Percentiles rank a stretch among this genome's conserved stretches.
These are phyloP conservation scores for Pantala flavescens DNA, from an alignment of 1,140 invertebrate genomes.

Conservation along the genomic window DNA sequence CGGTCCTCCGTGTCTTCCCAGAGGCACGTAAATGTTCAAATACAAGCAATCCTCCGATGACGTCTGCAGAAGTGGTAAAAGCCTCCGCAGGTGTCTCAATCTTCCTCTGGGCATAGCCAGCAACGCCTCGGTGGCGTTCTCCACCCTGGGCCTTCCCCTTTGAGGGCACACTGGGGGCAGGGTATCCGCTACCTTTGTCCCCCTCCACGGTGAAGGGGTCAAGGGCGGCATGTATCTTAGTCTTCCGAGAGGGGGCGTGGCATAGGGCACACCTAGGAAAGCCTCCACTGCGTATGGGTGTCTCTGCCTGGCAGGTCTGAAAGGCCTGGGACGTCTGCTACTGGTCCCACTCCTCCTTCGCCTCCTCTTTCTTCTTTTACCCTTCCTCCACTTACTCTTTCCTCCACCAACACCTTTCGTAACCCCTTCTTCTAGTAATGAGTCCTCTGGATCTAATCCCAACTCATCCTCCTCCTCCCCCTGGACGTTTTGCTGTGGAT, in stretches of 20 bases:
- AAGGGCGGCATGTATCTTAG: slow-evolving; percentile 92
- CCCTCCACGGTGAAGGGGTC: slow-evolving; percentile 77
- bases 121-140: slow-evolving; percentile 63
- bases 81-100: slow-evolving; percentile 71
- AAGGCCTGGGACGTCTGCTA: neutral
- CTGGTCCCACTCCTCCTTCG: neutral
- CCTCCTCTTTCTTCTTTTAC: neutral
- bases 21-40: slow-evolving; percentile 88
- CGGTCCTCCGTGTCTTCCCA: neutral
- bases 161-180: slow-evolving; percentile 89
- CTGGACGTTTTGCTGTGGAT: neutral
- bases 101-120: slow-evolving; percentile 76
- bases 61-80: slow-evolving; percentile 75
- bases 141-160: slow-evolving; percentile 58
- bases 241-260: slow-evolving; percentile 78
- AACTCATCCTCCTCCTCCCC: neutral
- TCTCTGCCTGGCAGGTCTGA: slow-evolving; percentile 30
- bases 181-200: slow-evolving; percentile 76
- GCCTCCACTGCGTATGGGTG: slow-evolving; percentile 82
- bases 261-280: slow-evolving; percentile 90
- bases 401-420: neutral
- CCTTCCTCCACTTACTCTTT: neutral
- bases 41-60: slow-evolving; percentile 96
- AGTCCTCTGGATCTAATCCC: neutral
- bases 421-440: neutral